Evolutionary conservation across 2,797 vertebrate species (phyloP), one percentile per base, ranked within the genome.

Genomic region (Acomys russatus): DNA sequence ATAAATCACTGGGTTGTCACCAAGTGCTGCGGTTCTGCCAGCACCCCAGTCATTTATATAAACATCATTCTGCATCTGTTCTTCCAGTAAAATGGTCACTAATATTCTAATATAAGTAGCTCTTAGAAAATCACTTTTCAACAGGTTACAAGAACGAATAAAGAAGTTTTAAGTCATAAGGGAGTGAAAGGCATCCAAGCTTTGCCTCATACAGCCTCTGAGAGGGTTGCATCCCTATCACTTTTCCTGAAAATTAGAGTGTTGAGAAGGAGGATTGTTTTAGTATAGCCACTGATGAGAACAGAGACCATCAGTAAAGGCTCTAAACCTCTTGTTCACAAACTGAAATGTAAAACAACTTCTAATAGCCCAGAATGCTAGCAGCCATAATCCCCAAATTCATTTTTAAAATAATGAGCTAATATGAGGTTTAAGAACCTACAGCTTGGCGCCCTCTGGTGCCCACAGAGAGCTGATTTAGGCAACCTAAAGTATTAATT

Each of bases 381-480:
- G 14, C 1, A 87, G 49, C 63, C 17, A 38, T n/a, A 25, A 7
- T 0, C 74, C 82, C 3, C 44, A 38, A 10, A 5, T 23, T 90
- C 83, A 30, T 88, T 25, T 35, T 4, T 7, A 73, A 96, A 94
- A 51, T 11, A 83, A 49, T 70, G 49, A 71, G 68, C 25, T 4
- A 35, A 6, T 0, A 15, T 1, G 20, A 6, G 78, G 25, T 68
- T 56, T n/a, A 11, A 22, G 98, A 95, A 30, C 94, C 97, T 98
- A 97, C 98, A 61, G 77, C 38, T 66, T 94, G 98, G 98, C 97
- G 98, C 98, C 98, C 98, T 96, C 98, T 98, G 98, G 90, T 98
- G 98, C 56, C 7, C 22, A 6, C 7, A 9, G 86, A 35, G 96
- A 86, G 95, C 56, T n/a, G 35, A 15, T 11, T 35, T 54, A 5